phyloP scores from a whole-genome alignment of 1,140 invertebrate species.

The Musca domestica region DNA sequence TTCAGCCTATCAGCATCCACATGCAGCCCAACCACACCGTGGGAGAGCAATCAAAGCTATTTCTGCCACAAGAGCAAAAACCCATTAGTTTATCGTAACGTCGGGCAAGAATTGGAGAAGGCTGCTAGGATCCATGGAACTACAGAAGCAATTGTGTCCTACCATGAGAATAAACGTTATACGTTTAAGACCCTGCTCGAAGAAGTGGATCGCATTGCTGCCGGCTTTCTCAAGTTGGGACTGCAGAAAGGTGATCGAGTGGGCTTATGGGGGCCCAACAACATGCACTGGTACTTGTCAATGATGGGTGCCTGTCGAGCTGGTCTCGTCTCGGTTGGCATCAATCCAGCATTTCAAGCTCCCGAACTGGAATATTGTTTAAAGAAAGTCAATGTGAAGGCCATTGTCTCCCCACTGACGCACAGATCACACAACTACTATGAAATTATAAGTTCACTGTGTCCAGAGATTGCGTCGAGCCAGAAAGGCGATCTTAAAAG shows the following conservation, averaged over 20 bases:
- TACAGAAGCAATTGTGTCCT: constrained; percentile 61
- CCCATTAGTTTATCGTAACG: constrained; percentile 61
- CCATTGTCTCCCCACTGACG: constrained; percentile 65
- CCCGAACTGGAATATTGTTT: constrained; percentile 78
- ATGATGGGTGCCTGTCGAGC: constrained; percentile 76
- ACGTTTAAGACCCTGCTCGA: constrained; percentile 65
- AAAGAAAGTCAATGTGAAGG: constrained; percentile 73
- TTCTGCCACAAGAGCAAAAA: constrained; percentile 57
- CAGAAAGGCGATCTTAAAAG: constrained; percentile 39
- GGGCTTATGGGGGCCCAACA: constrained; percentile 88
- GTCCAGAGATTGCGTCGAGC: constrained; percentile 55
- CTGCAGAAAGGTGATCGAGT: constrained; percentile 78
- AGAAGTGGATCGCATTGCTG: constrained; percentile 75
- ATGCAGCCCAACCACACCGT: background rate
- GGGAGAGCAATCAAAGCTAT: constrained; percentile 15
- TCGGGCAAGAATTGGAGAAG: constrained; percentile 63
- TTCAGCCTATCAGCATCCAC: background rate
- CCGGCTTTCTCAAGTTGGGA: constrained; percentile 74
- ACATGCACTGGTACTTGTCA: constrained; percentile 76
- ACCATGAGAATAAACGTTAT: constrained; percentile 61
- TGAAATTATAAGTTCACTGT: constrained; percentile 60
- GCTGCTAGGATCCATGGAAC: constrained; percentile 60
- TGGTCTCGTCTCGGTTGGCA: constrained; percentile 78
- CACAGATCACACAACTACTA: constrained; percentile 74
- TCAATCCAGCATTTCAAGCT: constrained; percentile 81